Base-by-base conservation (phyloP, 37 sponge, comb jelly and placozoan species). In the Eunapius fragilis region DNA sequence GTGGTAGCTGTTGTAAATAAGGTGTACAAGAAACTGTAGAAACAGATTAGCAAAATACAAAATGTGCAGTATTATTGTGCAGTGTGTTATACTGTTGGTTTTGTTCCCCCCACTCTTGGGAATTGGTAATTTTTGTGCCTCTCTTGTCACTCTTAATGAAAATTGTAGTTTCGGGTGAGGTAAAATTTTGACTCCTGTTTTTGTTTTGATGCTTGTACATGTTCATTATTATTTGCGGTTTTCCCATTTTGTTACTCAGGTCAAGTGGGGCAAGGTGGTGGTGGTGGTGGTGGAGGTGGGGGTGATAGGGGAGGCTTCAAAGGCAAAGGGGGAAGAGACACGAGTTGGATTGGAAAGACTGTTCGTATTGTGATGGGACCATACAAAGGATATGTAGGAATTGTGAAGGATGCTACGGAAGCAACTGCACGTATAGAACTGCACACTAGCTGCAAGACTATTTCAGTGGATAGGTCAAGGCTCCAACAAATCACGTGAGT, bases 341-440 rank as follows among this genome's bases (percentile, higher is more conserved):
- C 49, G 0, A 67, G 81, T 27, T 58, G 95, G 30, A 94, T 98
- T 48, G 95, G 95, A 25, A 89, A 97, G 89, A 98, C 97, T 19
- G 91, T 98, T 24, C 91, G 92, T 30, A 93, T 98, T 30, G 87
- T 82, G 2, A 87, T 85, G 83, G 99, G 99, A 14, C 94, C 97
- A 30, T 98, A 92, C 84, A 98, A 98, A 67, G 94, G 96, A 30
- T 98, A 94, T 81, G 88, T 98, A 31, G 99, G 99, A n/a, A 98
- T 98, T 24, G 97, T 97, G 26, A 97, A 95, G 82, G 99, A 98
- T 72, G 94, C 96, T 25, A 98, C 99, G 36, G 99, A 98, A 35
- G 82, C 88, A 14, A 95, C 98, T 38, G 99, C 95, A 0, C 74
- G 99, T 25, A 92, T 98, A 36, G 99, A 98, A 84, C 90, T 98